Percentiles rank a stretch among this genome's conserved stretches.
Evolutionary conservation across 1,140 invertebrate species (phyloP).

Genomic region (Liolophura sinensis): DNA sequence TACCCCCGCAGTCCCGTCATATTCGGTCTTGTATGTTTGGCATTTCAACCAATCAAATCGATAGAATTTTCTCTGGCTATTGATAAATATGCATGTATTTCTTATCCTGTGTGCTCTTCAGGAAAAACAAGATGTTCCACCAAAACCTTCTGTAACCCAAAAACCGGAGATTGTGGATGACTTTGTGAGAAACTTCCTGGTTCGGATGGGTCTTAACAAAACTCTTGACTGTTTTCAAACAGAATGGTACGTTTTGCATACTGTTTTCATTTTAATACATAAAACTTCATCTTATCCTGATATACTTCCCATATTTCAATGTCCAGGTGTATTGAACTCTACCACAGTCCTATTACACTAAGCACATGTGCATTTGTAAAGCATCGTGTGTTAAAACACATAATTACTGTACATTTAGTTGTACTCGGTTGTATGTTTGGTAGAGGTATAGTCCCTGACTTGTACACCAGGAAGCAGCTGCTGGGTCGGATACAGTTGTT

Average conservation of each 20-base stretch:
- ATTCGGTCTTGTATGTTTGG: too few species aligned
- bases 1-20: too few species aligned
- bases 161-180: constrained; percentile 58
- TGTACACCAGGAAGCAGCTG: too few species aligned
- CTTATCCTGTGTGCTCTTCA: constrained; percentile 14
- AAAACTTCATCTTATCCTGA: not conserved
- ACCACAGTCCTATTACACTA: too few species aligned
- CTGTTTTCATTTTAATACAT: constrained; percentile 2
- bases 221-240: constrained; percentile 58
- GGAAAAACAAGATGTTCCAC: constrained; percentile 23
- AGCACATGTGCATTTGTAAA: too few species aligned
- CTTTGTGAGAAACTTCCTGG: constrained; percentile 59
- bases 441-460: too few species aligned
- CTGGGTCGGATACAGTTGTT: too few species aligned
- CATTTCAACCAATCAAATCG: too few species aligned
- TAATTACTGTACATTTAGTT: too few species aligned
- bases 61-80: too few species aligned
- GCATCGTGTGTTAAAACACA: too few species aligned
- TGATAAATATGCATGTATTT: not conserved
- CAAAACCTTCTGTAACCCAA: constrained; percentile 38
- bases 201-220: constrained; percentile 53
- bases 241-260: constrained; percentile 51
- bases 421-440: too few species aligned
- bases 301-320: not conserved
- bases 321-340: not conserved